These are phyloP conservation scores for Stenchaetothrips biformis DNA, from an alignment of 2,888 invertebrate genomes.

Conservation along the genomic window DNA sequence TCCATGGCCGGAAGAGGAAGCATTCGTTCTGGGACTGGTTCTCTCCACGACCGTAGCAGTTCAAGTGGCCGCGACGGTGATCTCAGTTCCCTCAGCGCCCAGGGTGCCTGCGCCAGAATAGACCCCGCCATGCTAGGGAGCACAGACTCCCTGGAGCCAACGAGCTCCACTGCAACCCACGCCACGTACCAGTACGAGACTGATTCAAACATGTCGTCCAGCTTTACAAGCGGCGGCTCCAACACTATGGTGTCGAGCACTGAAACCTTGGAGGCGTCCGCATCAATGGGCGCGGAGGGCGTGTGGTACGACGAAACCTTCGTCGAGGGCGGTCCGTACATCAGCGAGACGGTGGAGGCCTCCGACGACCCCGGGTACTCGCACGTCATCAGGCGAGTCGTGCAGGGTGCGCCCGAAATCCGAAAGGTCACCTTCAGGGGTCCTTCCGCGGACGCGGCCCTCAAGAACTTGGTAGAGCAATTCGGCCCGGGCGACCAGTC, in stretches of 20 bases:
- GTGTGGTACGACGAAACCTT: conserved; percentile 50
- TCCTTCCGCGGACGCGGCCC: conserved; percentile 50
- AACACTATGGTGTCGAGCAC: conserved; percentile 78
- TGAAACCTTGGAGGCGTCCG: conserved; percentile 58
- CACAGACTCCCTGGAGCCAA: conserved; percentile 68
- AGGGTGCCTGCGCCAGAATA: conserved; percentile 40
- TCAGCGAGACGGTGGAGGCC: conserved; percentile 49
- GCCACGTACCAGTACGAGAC: conserved; percentile 80
- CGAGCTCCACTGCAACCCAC: conserved; percentile 74
- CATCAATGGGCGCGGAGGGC: conserved; percentile 44
- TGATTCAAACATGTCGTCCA: conserved; percentile 80
- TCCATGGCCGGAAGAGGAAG: not conserved
- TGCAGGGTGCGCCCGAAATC: conserved; percentile 51
- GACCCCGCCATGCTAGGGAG: conserved; percentile 54
- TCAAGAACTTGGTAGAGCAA: conserved; percentile 50
- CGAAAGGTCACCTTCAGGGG: conserved; percentile 52
- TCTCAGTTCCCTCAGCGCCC: conserved; percentile 47
- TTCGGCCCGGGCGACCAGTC: conserved; percentile 53
- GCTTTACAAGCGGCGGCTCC: conserved; percentile 76
- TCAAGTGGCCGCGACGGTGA: conserved; percentile 49
- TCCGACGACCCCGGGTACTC: conserved; percentile 48
- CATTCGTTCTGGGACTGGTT: conserved; percentile 37
- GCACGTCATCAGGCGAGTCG: conserved; percentile 49
- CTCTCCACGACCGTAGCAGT: conserved; percentile 47
- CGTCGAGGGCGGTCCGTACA: conserved; percentile 45